phyloP scores from a whole-genome alignment of 2,888 invertebrate genomes.

The Griposia aprilina region DNA sequence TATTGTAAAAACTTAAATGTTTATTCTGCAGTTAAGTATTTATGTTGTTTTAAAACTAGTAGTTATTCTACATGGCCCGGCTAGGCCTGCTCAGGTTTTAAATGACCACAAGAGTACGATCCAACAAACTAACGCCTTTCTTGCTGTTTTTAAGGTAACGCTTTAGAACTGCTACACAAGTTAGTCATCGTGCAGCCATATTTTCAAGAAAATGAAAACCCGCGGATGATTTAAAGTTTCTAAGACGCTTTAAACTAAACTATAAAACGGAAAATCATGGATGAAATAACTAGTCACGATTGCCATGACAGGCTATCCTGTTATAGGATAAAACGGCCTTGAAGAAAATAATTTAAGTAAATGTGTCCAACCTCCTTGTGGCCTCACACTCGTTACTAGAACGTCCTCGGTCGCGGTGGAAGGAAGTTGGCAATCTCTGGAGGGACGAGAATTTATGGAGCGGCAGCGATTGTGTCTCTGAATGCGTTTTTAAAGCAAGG shows the following conservation, averaged over 20 bases:
- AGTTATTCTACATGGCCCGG: no score
- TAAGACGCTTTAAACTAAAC: neutral
- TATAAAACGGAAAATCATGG: neutral
- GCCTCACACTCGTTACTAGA: conserved; percentile 17
- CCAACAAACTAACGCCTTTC: no score
- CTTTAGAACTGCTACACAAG: neutral
- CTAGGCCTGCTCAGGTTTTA: neutral
- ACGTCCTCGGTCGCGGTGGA: neutral
- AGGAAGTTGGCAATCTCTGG: conserved; percentile 24
- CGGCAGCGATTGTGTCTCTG: conserved; percentile 8
- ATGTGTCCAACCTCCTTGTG: conserved; percentile 21
- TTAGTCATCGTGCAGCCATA: neutral
- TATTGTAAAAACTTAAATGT: neutral
- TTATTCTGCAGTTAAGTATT: neutral
- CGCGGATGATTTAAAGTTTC: neutral
- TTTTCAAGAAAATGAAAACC: neutral
- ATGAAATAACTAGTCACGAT: neutral
- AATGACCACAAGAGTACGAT: neutral
- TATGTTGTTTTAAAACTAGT: neutral
- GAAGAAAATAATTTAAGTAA: conserved; percentile 26
- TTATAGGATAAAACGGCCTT: neutral
- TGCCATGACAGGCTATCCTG: neutral
- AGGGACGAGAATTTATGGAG: conserved; percentile 37
- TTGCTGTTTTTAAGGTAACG: neutral
- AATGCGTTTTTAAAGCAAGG: conserved; percentile 38